Base-by-base conservation (phyloP, 37 sponge, comb jelly and placozoan species). In the Diacarnus erythraeanus region DNA sequence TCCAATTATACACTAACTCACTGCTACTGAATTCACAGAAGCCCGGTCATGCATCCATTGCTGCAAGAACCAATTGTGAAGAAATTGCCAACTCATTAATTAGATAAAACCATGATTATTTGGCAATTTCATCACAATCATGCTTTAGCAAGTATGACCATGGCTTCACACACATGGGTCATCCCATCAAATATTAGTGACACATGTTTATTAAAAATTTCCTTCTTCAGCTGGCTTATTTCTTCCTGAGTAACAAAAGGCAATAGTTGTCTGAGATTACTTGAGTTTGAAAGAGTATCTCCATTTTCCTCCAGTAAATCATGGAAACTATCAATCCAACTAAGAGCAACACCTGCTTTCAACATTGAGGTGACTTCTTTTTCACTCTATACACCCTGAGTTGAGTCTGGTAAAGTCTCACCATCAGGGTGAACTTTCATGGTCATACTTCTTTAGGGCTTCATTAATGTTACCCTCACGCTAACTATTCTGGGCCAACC, bases 171-270 rank as follows among this genome's bases (percentile, higher is more conserved):
- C 22, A 64, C 75, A 64, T 74, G 83, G 2, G 75, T 83, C 2
- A 75, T 74, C 0, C 83, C 83, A 26, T 80, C 80, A 65, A 78
- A 65, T n/a, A 82, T 57, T 0, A 82, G 6, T n/a, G n/a, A n/a
- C n/a, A n/a, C n/a, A n/a, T n/a, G n/a, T n/a, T n/a, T n/a, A n/a
- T n/a, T n/a, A n/a, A n/a, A n/a, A n/a, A n/a, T n/a, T n/a, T n/a
- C n/a, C n/a, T n/a, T n/a, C n/a, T n/a, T n/a, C n/a, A n/a, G n/a
- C 58, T 41, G 15, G 5, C 59, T 57, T 29, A 73, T 29, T 38
- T 82, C 83, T 25, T 82, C 30, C 0, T 59, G 23, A 15, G 38
- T 26, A 43, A 82, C 25, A 38, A 82, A 82, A 22, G 66, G 83
- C 30, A 82, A 2, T 18, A 82, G 64, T 33, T 73, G 66, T 3